Percentiles rank a stretch among this genome's conserved stretches.
Evolutionary conservation across 2,797 vertebrate species (phyloP).

Genomic region (Aeoliscus strigatus): DNA sequence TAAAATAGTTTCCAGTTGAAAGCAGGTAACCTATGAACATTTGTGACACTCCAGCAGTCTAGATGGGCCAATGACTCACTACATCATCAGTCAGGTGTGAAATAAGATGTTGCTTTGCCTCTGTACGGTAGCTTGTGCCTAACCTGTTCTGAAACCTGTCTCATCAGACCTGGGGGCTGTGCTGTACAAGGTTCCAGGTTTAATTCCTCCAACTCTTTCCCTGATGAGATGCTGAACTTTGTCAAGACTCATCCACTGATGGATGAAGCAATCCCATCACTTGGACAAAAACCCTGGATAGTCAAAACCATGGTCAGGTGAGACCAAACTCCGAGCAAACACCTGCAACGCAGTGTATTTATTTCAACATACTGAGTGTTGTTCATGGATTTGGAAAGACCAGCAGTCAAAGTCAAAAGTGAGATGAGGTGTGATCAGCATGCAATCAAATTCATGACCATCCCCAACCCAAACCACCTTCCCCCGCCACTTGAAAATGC

Average conservation of each 20-base stretch:
- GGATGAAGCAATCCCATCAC: slow-evolving; percentile 88
- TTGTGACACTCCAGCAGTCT: too few relatives aligned
- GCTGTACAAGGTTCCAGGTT: slow-evolving; percentile 83
- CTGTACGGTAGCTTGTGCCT: not conserved
- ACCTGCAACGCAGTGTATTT: not conserved
- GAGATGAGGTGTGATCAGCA: too few relatives aligned
- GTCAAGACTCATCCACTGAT: slow-evolving; percentile 95
- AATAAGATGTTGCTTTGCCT: not conserved
- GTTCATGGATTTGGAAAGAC: too few relatives aligned
- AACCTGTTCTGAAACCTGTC: slow-evolving; percentile 4
- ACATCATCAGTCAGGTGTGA: slow-evolving; percentile 7
- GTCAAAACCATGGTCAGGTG: slow-evolving; percentile 90
- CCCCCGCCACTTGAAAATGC: too few relatives aligned
- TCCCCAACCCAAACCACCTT: too few relatives aligned
- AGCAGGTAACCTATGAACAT: too few relatives aligned
- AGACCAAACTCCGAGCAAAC: slow-evolving; percentile 29
- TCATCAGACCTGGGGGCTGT: slow-evolving; percentile 87
- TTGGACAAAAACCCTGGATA: slow-evolving; percentile 89
- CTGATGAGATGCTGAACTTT: slow-evolving; percentile 94
- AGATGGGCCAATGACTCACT: too few relatives aligned
- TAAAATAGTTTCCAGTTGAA: too few relatives aligned
- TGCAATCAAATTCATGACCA: too few relatives aligned
- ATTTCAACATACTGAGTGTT: not conserved
- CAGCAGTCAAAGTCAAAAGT: too few relatives aligned
- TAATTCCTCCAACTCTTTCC: slow-evolving; percentile 89